These are phyloP conservation scores for Drosophila santomea DNA, from an alignment of 1,140 invertebrate genomes.

Conservation along the genomic window DNA sequence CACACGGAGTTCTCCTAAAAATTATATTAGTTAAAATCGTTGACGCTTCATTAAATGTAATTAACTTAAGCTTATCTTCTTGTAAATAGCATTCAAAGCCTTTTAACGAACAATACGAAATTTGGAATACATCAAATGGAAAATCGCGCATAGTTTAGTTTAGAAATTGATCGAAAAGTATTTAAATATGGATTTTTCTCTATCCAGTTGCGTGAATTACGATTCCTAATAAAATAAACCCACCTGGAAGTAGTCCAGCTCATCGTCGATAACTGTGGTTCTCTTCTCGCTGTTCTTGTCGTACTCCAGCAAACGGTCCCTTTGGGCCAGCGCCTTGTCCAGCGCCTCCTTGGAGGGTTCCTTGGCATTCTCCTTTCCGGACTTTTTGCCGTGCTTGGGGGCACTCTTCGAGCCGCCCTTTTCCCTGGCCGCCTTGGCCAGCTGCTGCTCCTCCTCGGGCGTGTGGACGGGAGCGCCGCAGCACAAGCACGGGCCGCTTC, in stretches of 20 bases:
- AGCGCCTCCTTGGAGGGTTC: constrained; percentile 81
- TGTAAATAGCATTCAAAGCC: no score
- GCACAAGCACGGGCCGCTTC: constrained; percentile 97
- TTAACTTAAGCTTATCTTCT: no score
- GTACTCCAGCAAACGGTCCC: constrained; percentile 94
- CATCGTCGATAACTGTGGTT: constrained; percentile 97
- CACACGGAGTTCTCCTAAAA: constrained; percentile 89
- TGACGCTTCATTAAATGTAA: no score
- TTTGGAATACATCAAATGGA: no score
- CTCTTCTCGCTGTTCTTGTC: constrained; percentile 93
- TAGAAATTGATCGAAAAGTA: no score
- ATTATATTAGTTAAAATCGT: no score
- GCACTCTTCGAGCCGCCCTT: neutral
- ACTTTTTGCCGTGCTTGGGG: constrained; percentile 17
- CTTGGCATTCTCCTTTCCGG: constrained; percentile 51
- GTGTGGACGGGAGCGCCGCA: constrained; percentile 94
- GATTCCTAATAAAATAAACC: neutral
- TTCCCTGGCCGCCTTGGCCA: constrained; percentile 42
- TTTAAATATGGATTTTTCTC: no score
- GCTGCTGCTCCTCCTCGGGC: constrained; percentile 86
- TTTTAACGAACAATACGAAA: no score
- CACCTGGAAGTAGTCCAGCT: constrained; percentile 94
- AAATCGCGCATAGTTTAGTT: no score
- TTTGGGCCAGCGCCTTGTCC: constrained; percentile 91
- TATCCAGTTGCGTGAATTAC: no score